Conservation (phyloP, 2,113 vertebrate species). For the Corynorhinus townsendii region DNA sequence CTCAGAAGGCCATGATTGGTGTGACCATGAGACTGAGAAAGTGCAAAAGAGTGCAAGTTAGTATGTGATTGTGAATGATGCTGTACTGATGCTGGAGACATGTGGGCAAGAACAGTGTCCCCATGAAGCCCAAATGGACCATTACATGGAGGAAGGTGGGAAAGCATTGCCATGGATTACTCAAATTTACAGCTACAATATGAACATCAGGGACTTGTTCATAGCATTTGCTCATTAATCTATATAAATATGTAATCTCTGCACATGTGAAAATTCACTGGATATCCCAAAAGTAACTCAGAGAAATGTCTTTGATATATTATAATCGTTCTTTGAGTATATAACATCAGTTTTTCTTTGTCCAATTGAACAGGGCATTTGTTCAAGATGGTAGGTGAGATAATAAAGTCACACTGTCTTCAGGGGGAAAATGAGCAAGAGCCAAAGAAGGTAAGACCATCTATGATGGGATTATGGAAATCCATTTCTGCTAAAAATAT, state of each 20-base stretch:
- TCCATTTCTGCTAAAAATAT: background rate
- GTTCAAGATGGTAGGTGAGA: background rate
- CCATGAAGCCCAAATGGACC: background rate
- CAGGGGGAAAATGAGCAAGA: background rate
- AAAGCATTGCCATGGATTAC: background rate
- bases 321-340: background rate
- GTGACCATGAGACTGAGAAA: background rate
- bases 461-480: background rate
- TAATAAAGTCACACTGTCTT: background rate
- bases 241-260: background rate
- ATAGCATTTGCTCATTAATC: background rate
- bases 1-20: background rate
- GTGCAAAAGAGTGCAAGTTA: background rate
- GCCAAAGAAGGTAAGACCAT: background rate
- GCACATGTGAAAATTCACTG: background rate
- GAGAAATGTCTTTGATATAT: background rate
- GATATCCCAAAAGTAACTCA: background rate
- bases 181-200: background rate
- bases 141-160: background rate
- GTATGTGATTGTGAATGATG: background rate
- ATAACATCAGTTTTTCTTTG: background rate
- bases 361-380: background rate
- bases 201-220: background rate
- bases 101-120: background rate
- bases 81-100: background rate